Conservation (phyloP, 2,113 vertebrate species). For the Pangasianodon hypophthalmus region DNA sequence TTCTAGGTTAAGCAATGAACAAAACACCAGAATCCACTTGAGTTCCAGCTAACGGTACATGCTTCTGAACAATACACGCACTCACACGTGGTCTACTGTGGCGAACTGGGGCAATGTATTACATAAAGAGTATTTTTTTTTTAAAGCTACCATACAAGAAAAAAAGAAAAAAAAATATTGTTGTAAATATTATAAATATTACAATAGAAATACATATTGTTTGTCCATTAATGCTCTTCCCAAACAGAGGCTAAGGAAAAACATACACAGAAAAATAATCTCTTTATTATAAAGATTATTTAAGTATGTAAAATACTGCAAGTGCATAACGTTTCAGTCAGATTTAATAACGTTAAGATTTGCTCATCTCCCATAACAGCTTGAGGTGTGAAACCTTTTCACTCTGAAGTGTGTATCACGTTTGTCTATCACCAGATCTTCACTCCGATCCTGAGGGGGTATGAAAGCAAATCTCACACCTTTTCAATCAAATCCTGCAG, state of each 20-base stretch:
- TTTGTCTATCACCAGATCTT: slow-evolving; percentile 27
- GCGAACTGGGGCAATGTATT: not conserved
- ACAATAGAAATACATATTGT: not conserved
- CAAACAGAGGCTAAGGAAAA: not conserved
- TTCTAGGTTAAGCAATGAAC: not conserved
- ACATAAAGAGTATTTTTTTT: too few relatives aligned
- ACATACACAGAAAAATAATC: not conserved
- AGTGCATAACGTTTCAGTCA: not conserved
- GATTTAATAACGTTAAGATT: not conserved
- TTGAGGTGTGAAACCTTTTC: slow-evolving; percentile 31
- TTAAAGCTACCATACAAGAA: not conserved
- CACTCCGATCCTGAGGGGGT: slow-evolving; percentile 18
- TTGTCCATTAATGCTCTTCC: not conserved
- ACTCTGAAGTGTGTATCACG: slow-evolving; percentile 32
- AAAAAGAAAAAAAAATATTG: not conserved
- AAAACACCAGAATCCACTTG: not conserved
- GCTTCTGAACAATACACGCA: not conserved
- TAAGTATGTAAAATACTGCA: not conserved
- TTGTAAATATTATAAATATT: too few relatives aligned
- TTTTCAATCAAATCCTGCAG: slow-evolving; percentile 37
- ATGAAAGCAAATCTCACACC: slow-evolving; percentile 38
- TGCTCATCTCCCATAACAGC: slow-evolving; percentile 21
- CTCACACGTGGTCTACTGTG: not conserved
- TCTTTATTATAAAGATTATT: not conserved
- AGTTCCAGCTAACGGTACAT: not conserved